Conservation (phyloP, 2,888 invertebrate species). For the Cephus runcator region DNA sequence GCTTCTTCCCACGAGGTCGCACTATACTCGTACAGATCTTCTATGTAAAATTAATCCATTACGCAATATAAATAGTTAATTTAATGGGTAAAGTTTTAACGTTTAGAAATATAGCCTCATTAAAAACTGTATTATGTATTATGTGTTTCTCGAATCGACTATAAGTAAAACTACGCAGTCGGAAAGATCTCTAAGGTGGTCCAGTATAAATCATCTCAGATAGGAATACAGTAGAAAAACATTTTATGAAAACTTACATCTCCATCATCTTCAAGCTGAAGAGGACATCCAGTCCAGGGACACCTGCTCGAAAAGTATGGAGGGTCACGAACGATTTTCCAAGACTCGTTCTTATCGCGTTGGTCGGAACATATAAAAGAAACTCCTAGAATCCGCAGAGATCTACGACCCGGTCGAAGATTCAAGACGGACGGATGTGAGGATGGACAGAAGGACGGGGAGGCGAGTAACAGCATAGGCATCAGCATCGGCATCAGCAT, state of each 20-base stretch:
- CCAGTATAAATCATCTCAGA: not conserved
- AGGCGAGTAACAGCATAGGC: slow-evolving; percentile 6
- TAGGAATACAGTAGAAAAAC: not conserved
- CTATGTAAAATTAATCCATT: not conserved
- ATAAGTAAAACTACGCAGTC: not conserved
- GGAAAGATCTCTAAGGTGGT: not conserved
- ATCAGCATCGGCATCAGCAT: slow-evolving; percentile 15
- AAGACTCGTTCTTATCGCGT: not conserved
- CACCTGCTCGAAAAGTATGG: not conserved
- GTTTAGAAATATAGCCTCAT: not conserved
- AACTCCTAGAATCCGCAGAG: not conserved
- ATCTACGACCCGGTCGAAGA: slow-evolving; percentile 1
- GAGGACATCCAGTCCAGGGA: not conserved
- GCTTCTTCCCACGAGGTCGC: not conserved
- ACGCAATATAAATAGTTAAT: not conserved
- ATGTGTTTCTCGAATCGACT: not conserved
- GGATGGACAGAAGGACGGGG: not conserved
- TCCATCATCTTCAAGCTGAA: not conserved
- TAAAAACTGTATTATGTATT: not conserved
- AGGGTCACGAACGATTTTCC: not conserved
- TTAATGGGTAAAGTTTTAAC: not conserved
- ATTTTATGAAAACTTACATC: not conserved
- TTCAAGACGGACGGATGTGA: not conserved
- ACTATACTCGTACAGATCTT: not conserved
- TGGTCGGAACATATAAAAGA: not conserved